Evolutionary conservation across 2,888 invertebrate species (phyloP), one percentile per base, ranked within the genome.

Genomic region (Anoplius nigerrimus): DNA sequence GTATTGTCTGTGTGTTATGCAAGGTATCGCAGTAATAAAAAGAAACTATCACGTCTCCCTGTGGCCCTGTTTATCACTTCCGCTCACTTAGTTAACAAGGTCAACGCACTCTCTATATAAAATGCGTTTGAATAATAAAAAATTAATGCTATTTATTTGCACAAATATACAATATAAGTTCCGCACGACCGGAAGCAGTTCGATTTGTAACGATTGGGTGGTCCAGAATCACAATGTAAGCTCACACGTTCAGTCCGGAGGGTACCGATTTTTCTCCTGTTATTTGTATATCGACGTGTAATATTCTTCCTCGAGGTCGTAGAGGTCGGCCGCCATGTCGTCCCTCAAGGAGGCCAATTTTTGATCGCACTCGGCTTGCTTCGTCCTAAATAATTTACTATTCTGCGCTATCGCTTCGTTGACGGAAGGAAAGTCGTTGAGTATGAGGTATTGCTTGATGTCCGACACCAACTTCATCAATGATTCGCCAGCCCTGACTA

Each of bases 391-490:
- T 13, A 97, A 89, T 86, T 96, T 95, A 0, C 96, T 96, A 87
- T 97, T 98, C 79, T 95, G 95, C n/a, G 95, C 94, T 74, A 99
- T 98, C 0, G 98, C 97, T 86, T 98, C 98, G 88, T 99, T 99
- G 0, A 99, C 97, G 0, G 98, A 98, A 53, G 98, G 98, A 87
- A 99, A 99, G 89, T 99, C 99, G 89, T 99, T 99, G 20, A 99
- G 91, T 82, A 99, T 98, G 53, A 99, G 91, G 89, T 98, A 99
- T 87, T 99, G 98, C 86, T 99, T 99, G 72, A 99, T 96, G 87
- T 99, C 98, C 0, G 98, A 97, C 0, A 98, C 98, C 27, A 99
- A 90, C 89, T 98, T 98, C 95, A 98, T 97, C 22, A 99, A 89
- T 0, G 98, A 98, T 90, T 99, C 98, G 0, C 97, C 98, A 67